Evolutionary conservation across 2,797 vertebrate species (phyloP).

Genomic region (Gadopsis marmoratus): DNA sequence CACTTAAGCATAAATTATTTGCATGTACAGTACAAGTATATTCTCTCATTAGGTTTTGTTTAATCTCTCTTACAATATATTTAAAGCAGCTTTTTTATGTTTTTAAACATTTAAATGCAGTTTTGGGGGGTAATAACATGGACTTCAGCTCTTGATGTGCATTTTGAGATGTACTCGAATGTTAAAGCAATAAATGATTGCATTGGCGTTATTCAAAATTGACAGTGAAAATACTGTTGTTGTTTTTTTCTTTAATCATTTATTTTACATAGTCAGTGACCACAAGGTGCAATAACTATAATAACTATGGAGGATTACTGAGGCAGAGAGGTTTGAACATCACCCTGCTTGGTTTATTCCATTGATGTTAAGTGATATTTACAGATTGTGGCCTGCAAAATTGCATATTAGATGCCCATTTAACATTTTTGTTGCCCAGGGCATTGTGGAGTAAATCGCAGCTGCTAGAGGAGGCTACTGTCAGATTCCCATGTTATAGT

Average conservation of each 20-base stretch:
- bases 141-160: not conserved
- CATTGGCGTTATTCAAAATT: not conserved
- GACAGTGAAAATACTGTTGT: not conserved
- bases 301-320: constrained; percentile 16
- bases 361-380: constrained; percentile 84
- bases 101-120: not conserved
- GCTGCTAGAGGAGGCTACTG: constrained; percentile 72
- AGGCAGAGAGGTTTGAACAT: constrained; percentile 44
- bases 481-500: constrained; percentile 47
- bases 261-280: not conserved
- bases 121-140: not conserved
- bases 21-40: not conserved
- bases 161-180: not conserved
- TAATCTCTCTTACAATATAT: not conserved
- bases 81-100: not conserved
- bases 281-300: constrained; percentile 10
- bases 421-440: constrained; percentile 87
- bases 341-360: constrained; percentile 71
- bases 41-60: not conserved
- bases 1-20: not conserved
- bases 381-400: constrained; percentile 83
- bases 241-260: not conserved
- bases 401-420: constrained; percentile 87
- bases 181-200: not conserved
- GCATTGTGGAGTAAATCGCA: constrained; percentile 76